Percentiles rank a stretch among this genome's conserved stretches.
Conservation (phyloP, 2,888 invertebrate genomes). For the Drosophila mercatorum region DNA sequence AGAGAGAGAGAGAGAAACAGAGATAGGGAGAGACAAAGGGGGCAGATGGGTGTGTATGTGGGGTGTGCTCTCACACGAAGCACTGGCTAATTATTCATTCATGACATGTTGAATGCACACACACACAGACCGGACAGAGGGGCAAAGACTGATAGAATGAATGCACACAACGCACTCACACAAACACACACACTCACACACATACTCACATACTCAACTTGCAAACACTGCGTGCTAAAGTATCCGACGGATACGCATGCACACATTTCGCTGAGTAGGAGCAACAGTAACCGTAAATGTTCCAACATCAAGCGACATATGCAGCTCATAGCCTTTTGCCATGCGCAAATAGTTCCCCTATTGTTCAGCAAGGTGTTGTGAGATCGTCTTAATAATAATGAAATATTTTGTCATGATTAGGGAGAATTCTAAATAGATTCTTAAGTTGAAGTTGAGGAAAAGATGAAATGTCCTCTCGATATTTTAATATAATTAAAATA, state of each 20-base stretch:
- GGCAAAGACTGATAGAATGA: constrained; percentile 28
- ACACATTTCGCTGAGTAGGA: constrained; percentile 21
- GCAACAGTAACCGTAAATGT: constrained; percentile 37
- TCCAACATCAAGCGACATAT: constrained; percentile 32
- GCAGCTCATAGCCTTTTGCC: constrained; percentile 41
- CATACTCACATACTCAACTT: constrained; percentile 6
- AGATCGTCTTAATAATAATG: constrained; percentile 5
- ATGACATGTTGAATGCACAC: constrained; percentile 79
- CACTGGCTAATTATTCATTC: constrained; percentile 78
- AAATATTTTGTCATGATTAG: neutral
- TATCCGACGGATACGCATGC: constrained; percentile 70
- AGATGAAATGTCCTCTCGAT: neutral
- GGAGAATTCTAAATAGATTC: no score
- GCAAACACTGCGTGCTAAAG: constrained; percentile 51
- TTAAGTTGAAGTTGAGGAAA: no score
- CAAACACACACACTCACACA: constrained; percentile 16
- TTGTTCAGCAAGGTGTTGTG: constrained; percentile 21
- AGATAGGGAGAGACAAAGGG: neutral
- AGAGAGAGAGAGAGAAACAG: neutral
- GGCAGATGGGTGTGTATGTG: neutral
- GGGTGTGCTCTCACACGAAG: constrained; percentile 44
- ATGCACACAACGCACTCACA: constrained; percentile 34
- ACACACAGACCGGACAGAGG: constrained; percentile 38
- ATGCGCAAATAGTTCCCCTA: constrained; percentile 6
- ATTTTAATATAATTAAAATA: neutral